A percentile compares a stretch with the other conserved stretches of the same genome.
phyloP scores from a whole-genome alignment of 2,888 invertebrate genomes.

The Parnassius apollo region DNA sequence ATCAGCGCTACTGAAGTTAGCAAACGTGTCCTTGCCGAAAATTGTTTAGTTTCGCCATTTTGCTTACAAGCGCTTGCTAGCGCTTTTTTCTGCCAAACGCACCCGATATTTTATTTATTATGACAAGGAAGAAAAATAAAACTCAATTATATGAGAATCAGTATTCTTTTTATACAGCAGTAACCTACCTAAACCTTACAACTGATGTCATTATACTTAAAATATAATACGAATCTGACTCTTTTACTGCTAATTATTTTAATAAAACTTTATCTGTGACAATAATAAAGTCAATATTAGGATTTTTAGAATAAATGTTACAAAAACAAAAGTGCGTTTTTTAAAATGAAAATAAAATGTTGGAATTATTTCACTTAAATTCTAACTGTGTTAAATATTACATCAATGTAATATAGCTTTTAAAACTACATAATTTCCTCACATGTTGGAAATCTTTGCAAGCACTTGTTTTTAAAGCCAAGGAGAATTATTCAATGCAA shows the following conservation, averaged over 20 bases:
- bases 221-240: conserved; percentile 78
- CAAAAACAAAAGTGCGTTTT: conserved; percentile 54
- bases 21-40: too few relatives aligned
- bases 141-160: conserved; percentile 56
- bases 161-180: conserved; percentile 73
- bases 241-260: conserved; percentile 61
- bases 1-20: too few relatives aligned
- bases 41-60: too few relatives aligned
- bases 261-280: conserved; percentile 69
- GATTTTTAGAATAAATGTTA: conserved; percentile 61
- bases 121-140: conserved; percentile 45
- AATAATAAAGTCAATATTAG: conserved; percentile 56
- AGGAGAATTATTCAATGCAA: conserved; percentile 34
- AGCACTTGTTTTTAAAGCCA: conserved; percentile 9
- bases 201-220: conserved; percentile 66
- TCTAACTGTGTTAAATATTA: conserved; percentile 49
- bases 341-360: conserved; percentile 41
- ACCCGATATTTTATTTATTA: too few relatives aligned
- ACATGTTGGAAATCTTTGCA: conserved; percentile 4
- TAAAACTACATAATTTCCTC: conserved; percentile 19
- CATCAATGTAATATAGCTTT: conserved; percentile 45
- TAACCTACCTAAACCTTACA: conserved; percentile 69
- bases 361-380: conserved; percentile 59
- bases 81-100: too few relatives aligned
- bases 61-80: too few relatives aligned